Percentiles rank a stretch among this genome's conserved stretches.
These are phyloP conservation scores for Helicorthomorpha holstii DNA, from an alignment of 1,140 invertebrate species.

Conservation along the genomic window DNA sequence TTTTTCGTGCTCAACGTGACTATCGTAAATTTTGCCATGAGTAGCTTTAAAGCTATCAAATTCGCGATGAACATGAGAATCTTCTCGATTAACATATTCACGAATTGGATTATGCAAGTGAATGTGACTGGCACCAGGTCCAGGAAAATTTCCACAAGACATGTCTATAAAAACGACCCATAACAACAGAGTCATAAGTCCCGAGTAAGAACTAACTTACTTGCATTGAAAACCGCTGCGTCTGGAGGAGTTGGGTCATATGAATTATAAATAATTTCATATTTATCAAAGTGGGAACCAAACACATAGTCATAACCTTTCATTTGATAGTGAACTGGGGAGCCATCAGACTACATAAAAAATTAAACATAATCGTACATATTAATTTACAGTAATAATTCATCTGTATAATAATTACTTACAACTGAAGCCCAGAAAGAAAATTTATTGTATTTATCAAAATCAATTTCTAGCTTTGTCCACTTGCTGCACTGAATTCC, in stretches of 20 bases:
- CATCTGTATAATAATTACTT: neutral
- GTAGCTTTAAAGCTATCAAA: constrained; percentile 58
- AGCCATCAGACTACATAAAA: no score
- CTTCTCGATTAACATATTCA: constrained; percentile 61
- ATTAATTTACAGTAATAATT: constrained; percentile 5
- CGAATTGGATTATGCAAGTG: constrained; percentile 59
- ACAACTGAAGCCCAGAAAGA: neutral
- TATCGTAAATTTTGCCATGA: constrained; percentile 51
- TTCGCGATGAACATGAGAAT: constrained; percentile 52
- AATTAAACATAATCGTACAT: neutral
- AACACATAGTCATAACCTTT: constrained; percentile 32
- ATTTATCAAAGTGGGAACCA: constrained; percentile 35
- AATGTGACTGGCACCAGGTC: neutral
- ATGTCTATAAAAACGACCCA: neutral
- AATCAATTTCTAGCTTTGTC: constrained; percentile 28
- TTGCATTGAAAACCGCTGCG: constrained; percentile 6
- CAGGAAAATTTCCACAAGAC: neutral
- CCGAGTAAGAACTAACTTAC: no score
- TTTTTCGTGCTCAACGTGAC: constrained; percentile 42
- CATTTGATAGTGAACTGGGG: constrained; percentile 31
- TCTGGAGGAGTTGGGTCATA: constrained; percentile 11
- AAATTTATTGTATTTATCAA: constrained; percentile 10
- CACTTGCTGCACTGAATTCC: constrained; percentile 1
- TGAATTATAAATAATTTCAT: constrained; percentile 26
- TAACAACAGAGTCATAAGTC: neutral